Evolutionary conservation across 2,888 invertebrate genomes (phyloP).

Genomic region (Phytoseiulus persimilis): DNA sequence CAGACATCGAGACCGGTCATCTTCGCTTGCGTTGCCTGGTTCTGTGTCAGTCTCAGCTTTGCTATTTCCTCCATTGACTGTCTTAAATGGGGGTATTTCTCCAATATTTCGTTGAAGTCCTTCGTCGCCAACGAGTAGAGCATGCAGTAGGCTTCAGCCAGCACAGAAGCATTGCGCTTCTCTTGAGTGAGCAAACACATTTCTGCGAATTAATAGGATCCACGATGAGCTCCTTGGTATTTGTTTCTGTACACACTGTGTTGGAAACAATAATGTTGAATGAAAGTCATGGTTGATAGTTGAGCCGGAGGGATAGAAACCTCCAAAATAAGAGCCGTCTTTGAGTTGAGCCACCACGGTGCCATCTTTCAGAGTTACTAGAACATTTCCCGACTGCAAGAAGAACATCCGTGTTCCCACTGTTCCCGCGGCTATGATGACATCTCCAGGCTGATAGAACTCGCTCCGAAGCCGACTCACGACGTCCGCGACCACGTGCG

Average conservation of each 20-base stretch:
- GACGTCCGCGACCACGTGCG: constrained; percentile 7
- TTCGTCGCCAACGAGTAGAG: constrained; percentile 12
- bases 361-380: background rate
- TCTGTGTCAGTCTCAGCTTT: background rate
- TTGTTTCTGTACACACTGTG: too few species aligned
- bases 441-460: constrained; percentile 11
- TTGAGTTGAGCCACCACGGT: constrained; percentile 14
- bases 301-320: too few species aligned
- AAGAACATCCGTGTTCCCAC: constrained; percentile 21
- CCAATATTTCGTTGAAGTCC: background rate
- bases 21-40: background rate
- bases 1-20: background rate
- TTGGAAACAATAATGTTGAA: too few species aligned
- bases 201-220: background rate
- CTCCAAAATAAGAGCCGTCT: constrained; percentile 23
- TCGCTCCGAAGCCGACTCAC: background rate
- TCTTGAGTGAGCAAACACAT: constrained; percentile 7
- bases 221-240: background rate
- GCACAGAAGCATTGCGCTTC: constrained; percentile 12
- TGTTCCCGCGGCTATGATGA: background rate
- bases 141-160: constrained; percentile 20
- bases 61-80: constrained; percentile 14
- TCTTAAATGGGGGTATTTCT: background rate
- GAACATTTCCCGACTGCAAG: constrained; percentile 19
- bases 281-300: too few species aligned